Base-by-base conservation (phyloP, 2,888 invertebrate genomes). In the Drosophila quinaria region DNA sequence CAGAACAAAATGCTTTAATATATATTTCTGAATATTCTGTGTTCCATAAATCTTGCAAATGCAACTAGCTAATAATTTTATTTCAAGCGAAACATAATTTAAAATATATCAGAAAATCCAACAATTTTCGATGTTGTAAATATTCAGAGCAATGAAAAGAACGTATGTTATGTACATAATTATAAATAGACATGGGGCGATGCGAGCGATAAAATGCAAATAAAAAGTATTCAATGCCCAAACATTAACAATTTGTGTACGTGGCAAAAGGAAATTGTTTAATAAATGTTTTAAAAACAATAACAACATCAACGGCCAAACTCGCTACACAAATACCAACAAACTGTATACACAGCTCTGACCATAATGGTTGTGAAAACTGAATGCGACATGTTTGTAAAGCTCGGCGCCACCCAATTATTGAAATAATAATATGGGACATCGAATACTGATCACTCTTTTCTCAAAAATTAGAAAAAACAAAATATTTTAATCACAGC, bases 241-340 rank as follows among this genome's bases (percentile, higher is more conserved):
- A 51, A 78, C 67, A 78, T 70, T n/a, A 63, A 61, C 65, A 66
- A 73, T 66, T 70, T 81, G 44, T 17, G 19, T 52, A 33, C 31
- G 47, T 35, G 10, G 46, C 29, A 31, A 10, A 37, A 11, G 33
- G 54, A 47, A 3, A 61, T 62, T 70, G 61, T 65, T 51, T 22
- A 62, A 72, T 70, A 69, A 70, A 80, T 78, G 61, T 72, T 74
- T 72, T 39, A 75, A 41, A 49, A 63, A 19, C 52, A 46, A 47
- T 39, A 55, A 17, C 19, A 71, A 31, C 42, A 61, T 42, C 49
- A 60, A 29, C 25, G 15, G 22, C 54, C 44, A 58, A 51, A 74
- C 35, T 22, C 31, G 15, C 33, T 41, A 29, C 49, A 19, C 17
- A 31, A 64, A 59, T 17, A 50, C 25, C 44, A 59, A 65, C 55